Evolutionary conservation across 2,888 invertebrate genomes (phyloP).

Genomic region (Apoda limacodes): DNA sequence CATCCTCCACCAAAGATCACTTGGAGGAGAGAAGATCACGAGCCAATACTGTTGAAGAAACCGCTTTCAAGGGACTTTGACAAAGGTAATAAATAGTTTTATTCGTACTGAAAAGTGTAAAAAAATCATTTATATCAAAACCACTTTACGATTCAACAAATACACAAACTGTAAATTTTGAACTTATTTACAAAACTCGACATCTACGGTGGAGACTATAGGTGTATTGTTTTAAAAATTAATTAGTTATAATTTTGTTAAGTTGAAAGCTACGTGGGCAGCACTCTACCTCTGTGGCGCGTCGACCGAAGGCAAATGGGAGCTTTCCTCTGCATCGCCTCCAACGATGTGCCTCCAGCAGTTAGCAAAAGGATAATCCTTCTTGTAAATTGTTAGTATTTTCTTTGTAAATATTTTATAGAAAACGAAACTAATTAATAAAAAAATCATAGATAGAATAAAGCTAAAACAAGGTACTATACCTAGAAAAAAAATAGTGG

Average conservation of each 20-base stretch:
- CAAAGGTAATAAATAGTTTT: slow-evolving; percentile 48
- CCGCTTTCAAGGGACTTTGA: slow-evolving; percentile 55
- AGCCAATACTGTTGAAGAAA: slow-evolving; percentile 70
- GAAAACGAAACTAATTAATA: too few relatives aligned
- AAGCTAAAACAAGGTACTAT: too few relatives aligned
- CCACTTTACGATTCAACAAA: too few relatives aligned
- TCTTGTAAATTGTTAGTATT: slow-evolving; percentile 88
- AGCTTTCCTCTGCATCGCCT: slow-evolving; percentile 91
- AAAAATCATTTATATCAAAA: too few relatives aligned
- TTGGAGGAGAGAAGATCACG: slow-evolving; percentile 85
- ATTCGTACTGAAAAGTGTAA: too few relatives aligned
- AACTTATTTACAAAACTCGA: not conserved
- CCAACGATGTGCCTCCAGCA: slow-evolving; percentile 92
- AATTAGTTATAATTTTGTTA: slow-evolving; percentile 17
- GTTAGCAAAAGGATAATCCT: slow-evolving; percentile 90
- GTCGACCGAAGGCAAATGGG: slow-evolving; percentile 93
- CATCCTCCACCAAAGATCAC: slow-evolving; percentile 84
- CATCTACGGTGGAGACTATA: not conserved
- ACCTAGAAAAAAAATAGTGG: too few relatives aligned
- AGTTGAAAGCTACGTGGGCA: slow-evolving; percentile 83
- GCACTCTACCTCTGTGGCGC: slow-evolving; percentile 71
- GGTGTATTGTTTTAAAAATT: slow-evolving; percentile 2
- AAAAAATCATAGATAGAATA: too few relatives aligned
- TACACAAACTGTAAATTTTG: not conserved
- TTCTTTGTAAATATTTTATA: too few relatives aligned